These are phyloP conservation scores for Chrysocyon brachyurus DNA, from an alignment of 2,797 vertebrate genomes.

Conservation along the genomic window DNA sequence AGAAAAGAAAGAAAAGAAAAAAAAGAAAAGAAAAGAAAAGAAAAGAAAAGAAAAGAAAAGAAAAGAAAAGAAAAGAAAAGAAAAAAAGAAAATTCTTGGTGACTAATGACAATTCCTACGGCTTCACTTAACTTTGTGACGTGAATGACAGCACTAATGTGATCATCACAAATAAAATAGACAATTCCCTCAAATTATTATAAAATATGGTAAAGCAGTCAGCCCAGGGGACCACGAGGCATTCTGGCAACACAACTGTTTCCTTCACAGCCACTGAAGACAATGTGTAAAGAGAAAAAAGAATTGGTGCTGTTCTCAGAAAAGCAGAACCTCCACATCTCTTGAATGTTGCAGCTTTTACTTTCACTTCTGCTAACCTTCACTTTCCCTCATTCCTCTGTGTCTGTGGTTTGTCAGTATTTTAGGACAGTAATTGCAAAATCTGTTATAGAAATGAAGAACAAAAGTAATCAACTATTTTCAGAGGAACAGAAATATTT, in stretches of 20 bases:
- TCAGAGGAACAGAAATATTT: not conserved
- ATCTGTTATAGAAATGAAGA: not conserved
- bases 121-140: slow-evolving; percentile 2
- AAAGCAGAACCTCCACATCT: not conserved
- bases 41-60: not conserved
- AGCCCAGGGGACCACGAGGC: not conserved
- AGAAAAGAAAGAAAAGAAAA: not conserved
- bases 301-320: not conserved
- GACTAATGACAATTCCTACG: not conserved
- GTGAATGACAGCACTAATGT: not conserved
- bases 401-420: not conserved
- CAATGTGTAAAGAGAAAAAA: not conserved
- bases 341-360: not conserved
- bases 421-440: slow-evolving; percentile 30
- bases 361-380: not conserved
- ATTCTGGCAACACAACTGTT: not conserved
- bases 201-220: not conserved
- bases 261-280: not conserved
- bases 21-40: too few relatives aligned
- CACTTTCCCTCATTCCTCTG: not conserved
- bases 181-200: not conserved
- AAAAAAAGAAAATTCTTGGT: not conserved
- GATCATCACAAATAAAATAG: not conserved
- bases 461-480: not conserved
- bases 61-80: too few relatives aligned